Conservation (phyloP, 2,113 vertebrate genomes). For the Chroicocephalus ridibundus region DNA sequence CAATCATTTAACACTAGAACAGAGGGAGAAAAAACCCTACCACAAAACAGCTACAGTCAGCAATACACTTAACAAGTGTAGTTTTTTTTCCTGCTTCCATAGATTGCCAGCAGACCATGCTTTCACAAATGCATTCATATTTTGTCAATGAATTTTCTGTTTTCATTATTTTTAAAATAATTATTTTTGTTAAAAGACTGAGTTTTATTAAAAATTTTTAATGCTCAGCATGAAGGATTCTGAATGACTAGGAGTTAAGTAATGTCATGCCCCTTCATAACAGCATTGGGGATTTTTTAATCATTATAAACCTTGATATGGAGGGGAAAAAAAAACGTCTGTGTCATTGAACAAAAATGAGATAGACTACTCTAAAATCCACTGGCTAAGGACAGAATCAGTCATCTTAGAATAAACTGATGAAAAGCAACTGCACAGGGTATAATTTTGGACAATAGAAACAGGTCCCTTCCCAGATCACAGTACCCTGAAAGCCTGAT, state of each 20-base stretch:
- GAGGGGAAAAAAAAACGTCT: background rate
- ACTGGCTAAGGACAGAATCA: background rate
- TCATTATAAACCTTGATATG: background rate
- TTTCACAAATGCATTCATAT: background rate
- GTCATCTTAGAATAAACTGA: background rate
- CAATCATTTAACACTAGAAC: background rate
- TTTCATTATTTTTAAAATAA: background rate
- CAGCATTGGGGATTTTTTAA: background rate
- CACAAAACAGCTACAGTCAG: background rate
- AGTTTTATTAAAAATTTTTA: background rate
- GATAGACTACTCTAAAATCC: background rate
- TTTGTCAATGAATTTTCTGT: background rate
- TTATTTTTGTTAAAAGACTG: background rate
- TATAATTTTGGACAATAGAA: background rate
- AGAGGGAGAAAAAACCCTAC: accelerated
- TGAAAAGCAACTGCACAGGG: background rate
- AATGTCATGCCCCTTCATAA: background rate
- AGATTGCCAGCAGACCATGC: background rate
- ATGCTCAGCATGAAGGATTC: background rate
- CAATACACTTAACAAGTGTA: background rate
- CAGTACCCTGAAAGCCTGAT: background rate
- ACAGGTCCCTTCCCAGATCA: background rate
- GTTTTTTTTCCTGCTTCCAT: background rate
- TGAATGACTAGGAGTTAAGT: background rate
- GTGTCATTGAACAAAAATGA: background rate